phyloP scores from a whole-genome alignment of 2,888 invertebrate genomes.

The Lobophora halterata region DNA sequence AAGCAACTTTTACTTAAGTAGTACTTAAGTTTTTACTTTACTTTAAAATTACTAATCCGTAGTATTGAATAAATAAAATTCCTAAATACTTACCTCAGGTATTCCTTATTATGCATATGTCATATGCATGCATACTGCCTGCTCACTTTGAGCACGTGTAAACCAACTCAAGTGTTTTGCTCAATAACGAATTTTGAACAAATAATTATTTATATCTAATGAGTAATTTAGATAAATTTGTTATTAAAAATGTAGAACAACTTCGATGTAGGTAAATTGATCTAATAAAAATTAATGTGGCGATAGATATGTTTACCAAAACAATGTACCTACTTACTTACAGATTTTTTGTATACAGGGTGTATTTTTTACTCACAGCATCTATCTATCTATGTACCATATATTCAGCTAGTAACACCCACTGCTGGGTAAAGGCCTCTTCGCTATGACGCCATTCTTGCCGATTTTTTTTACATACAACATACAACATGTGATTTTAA shows the following conservation, averaged over 20 bases:
- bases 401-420: too few relatives aligned
- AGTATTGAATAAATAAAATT: too few relatives aligned
- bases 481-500: too few relatives aligned
- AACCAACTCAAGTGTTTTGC: slow-evolving; percentile 4
- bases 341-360: slow-evolving; percentile 30
- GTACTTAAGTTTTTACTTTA: too few relatives aligned
- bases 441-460: too few relatives aligned
- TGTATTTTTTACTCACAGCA: slow-evolving; percentile 23
- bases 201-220: slow-evolving; percentile 27
- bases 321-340: slow-evolving; percentile 20
- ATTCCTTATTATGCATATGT: too few relatives aligned
- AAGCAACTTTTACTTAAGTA: too few relatives aligned
- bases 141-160: background rate
- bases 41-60: too few relatives aligned
- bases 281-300: slow-evolving; percentile 50
- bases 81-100: too few relatives aligned
- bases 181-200: slow-evolving; percentile 1
- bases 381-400: slow-evolving; percentile 3
- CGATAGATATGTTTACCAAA: slow-evolving; percentile 51
- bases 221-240: slow-evolving; percentile 39
- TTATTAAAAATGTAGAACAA: slow-evolving; percentile 50
- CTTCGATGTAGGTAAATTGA: slow-evolving; percentile 74
- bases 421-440: too few relatives aligned
- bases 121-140: too few relatives aligned
- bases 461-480: too few relatives aligned